Evolutionary conservation across 1,140 invertebrate species (phyloP), one percentile per base, ranked within the genome.

Genomic region (Paraescarpia echinospica): DNA sequence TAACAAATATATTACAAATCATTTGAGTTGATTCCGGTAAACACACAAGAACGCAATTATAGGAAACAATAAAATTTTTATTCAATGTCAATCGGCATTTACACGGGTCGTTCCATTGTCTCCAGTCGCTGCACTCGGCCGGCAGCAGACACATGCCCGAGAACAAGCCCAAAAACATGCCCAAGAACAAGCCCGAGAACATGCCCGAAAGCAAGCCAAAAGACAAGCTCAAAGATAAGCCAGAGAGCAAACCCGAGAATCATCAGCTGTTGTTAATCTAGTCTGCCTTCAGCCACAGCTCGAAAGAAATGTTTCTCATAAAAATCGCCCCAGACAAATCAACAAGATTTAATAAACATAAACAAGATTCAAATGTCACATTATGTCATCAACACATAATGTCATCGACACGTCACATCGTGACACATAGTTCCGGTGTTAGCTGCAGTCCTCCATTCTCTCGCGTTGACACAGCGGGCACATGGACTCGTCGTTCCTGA

Each of bases 201-300:
- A 51, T 51, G 8, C 18, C 41, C 14, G 41, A 8, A 8, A 51
- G 48, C 8, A 18, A 51, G 48, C 18, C 48, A 51, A 0, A 51
- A 77, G 59, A 27, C 59, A 27, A 2, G 27, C 94, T 94, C 27
- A 18, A 22, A 18, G 27, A 31, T 4, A 31, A 77, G 59, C 27
- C 59, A 12, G 0, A 12, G 22, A 18, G 14, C 59, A 27, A 18
- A 22, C 93, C 94, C 41, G 93, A 94, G 94, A 94, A 2, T 90
- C 93, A 91, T 94, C 92, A 92, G 93, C 92, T 93, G 93, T 93
- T 93, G 93, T 93, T 93, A 93, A 93, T 91, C 93, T 94, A 94
- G 94, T 93, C 92, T 4, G 35, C 34, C 18, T 90, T 41, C 34
- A 35, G 34, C 35, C 90, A 35, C 34, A 35, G 34, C 90, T 22